phyloP scores from a whole-genome alignment of 1,140 invertebrate genomes.

The Brachionus asplanchnoidis region DNA sequence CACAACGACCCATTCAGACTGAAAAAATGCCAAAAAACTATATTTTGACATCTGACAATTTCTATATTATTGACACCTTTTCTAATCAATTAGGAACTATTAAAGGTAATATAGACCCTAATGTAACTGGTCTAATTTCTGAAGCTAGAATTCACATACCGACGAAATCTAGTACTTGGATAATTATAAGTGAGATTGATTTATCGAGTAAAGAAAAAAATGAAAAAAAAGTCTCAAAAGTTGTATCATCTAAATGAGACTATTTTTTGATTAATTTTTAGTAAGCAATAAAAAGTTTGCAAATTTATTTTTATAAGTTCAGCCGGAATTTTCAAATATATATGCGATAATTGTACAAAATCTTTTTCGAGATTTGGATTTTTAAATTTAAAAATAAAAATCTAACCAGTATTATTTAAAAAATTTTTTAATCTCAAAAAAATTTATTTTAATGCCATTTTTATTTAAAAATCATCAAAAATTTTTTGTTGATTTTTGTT shows the following conservation, averaged over 20 bases:
- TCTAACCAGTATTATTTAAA: too few species aligned
- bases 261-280: background rate
- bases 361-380: background rate
- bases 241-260: background rate
- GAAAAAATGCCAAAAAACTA: conserved; percentile 45
- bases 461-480: too few species aligned
- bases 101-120: conserved; percentile 65
- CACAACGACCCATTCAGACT: conserved; percentile 49
- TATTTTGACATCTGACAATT: conserved; percentile 42
- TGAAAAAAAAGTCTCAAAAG: background rate
- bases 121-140: conserved; percentile 64
- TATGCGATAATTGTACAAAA: background rate
- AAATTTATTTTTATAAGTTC: background rate
- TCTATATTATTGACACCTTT: conserved; percentile 42
- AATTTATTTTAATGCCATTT: too few species aligned
- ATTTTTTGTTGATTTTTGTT: too few species aligned
- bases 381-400: too few species aligned
- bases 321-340: background rate
- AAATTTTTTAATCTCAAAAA: too few species aligned
- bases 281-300: background rate
- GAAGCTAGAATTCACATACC: conserved; percentile 71
- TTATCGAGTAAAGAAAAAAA: background rate
- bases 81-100: conserved; percentile 70
- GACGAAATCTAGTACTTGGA: conserved; percentile 78
- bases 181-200: conserved; percentile 76